These are phyloP conservation scores for Phthorimaea operculella DNA, from an alignment of 1,140 invertebrate species.

Conservation along the genomic window DNA sequence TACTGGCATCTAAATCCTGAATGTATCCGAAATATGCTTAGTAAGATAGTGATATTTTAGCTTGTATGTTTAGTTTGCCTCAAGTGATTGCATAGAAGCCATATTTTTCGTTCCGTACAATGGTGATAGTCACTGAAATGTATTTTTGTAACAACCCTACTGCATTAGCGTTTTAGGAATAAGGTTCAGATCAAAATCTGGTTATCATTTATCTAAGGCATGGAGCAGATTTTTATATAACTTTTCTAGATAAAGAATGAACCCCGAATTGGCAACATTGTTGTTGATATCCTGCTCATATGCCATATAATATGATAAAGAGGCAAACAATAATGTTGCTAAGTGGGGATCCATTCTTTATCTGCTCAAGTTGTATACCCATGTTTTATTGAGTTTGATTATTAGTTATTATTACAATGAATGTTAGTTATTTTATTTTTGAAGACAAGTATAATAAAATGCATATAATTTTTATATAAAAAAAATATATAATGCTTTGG, in stretches of 20 bases:
- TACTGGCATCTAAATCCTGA: background rate
- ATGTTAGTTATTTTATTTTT: conserved; percentile 35
- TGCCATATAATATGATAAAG: too few relatives aligned
- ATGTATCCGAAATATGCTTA: too few relatives aligned
- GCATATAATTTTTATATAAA: conserved; percentile 61
- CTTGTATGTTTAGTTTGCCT: conserved; percentile 13
- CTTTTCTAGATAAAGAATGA: too few relatives aligned
- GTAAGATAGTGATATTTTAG: background rate
- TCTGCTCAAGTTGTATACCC: too few relatives aligned
- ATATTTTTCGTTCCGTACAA: conserved; percentile 48
- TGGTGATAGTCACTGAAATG: conserved; percentile 35
- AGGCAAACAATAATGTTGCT: too few relatives aligned
- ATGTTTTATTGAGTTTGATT: conserved; percentile 1
- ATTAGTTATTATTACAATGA: conserved; percentile 18
- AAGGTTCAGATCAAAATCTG: conserved; percentile 10
- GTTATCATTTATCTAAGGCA: conserved; percentile 33
- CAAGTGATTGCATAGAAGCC: conserved; percentile 31
- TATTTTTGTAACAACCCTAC: conserved; percentile 38
- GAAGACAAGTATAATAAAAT: conserved; percentile 52
- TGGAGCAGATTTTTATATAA: conserved; percentile 27
- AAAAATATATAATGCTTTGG: conserved; percentile 51
- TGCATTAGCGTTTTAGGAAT: conserved; percentile 4
- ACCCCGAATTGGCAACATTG: too few relatives aligned
- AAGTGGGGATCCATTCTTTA: too few relatives aligned
- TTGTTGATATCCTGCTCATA: too few relatives aligned